Evolutionary conservation across 2,797 vertebrate species (phyloP), one percentile per base, ranked within the genome.

Genomic region (Hemibagrus guttatus): DNA sequence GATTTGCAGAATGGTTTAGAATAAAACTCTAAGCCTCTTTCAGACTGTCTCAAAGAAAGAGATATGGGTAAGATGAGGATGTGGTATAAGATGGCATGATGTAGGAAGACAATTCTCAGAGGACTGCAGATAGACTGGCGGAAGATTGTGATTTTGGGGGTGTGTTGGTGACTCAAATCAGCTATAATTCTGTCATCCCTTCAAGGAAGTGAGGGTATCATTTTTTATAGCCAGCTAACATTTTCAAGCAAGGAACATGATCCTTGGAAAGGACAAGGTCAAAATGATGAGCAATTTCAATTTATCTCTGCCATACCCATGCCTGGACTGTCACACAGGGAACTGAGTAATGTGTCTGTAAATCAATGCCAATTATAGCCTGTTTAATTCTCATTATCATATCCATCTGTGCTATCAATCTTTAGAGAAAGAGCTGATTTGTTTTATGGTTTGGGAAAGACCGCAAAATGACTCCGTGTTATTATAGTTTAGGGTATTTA

Each of bases 371-470:
- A 84, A 78, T 86, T 89, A 88, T 71, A 76, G 84, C 86, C 35
- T 58, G 46, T 81, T 87, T 89, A 61, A 84, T 89, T 87, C 49
- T 81, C 69, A 84, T 86, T 84, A 87, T 88, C 59, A 80, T 81
- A 85, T 83, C 58, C 81, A 75, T 84, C 75, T 81, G 61, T 49
- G 42, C 72, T 87, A 85, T 87, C 46, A 87, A 59, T 89, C 78
- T 81, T 71, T 59, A 13, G 54, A 66, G 56, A 66, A 66, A 71
- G 80, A 81, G 86, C 35, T 83, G 75, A 69, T 80, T 76, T 66
- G 52, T 82, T 78, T 75, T 68, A 64, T 78, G 78, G 66, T 58
- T 81, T 71, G 52, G 28, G 46, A 74, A 82, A 31, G 42, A 59
- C 82, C 23, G 49, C 78, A 83, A 71, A 69, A 56, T 86, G 72